Percentiles rank a stretch among this genome's conserved stretches.
phyloP scores from a whole-genome alignment of 2,113 vertebrate genomes.

The Climacteris rufus region DNA sequence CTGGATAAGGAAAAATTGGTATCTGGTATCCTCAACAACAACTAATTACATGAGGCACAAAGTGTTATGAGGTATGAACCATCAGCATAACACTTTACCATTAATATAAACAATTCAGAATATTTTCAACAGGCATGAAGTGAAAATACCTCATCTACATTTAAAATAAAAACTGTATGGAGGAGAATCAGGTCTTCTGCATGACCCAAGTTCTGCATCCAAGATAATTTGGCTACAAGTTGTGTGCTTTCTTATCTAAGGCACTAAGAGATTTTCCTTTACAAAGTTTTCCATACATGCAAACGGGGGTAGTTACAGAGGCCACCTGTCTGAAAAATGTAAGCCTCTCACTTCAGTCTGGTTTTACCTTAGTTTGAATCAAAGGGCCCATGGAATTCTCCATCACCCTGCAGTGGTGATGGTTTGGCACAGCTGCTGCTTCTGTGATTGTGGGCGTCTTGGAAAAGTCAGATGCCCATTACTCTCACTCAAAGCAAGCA shows the following conservation, averaged over 20 bases:
- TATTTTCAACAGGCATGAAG: neutral
- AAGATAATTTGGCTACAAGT: neutral
- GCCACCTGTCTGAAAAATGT: slow-evolving; percentile 39
- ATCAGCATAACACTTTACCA: neutral
- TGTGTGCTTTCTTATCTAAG: neutral
- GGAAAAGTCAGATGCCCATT: neutral
- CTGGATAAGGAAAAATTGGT: neutral
- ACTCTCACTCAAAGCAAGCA: rapidly evolving
- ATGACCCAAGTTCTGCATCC: neutral
- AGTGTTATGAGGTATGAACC: neutral
- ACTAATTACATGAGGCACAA: neutral
- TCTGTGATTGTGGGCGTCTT: neutral
- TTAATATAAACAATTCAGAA: neutral
- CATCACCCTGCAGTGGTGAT: neutral
- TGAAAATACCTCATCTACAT: neutral
- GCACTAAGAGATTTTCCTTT: neutral
- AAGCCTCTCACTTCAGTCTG: neutral
- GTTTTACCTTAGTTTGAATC: slow-evolving; percentile 51
- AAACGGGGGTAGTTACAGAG: neutral
- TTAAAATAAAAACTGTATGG: neutral
- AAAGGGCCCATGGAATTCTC: slow-evolving; percentile 3
- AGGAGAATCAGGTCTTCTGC: neutral
- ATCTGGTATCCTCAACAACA: neutral
- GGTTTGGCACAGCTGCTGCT: slow-evolving; percentile 20
- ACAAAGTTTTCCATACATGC: neutral